Evolutionary conservation across 2,888 invertebrate genomes (phyloP).

Genomic region (Drosophila mulleri): DNA sequence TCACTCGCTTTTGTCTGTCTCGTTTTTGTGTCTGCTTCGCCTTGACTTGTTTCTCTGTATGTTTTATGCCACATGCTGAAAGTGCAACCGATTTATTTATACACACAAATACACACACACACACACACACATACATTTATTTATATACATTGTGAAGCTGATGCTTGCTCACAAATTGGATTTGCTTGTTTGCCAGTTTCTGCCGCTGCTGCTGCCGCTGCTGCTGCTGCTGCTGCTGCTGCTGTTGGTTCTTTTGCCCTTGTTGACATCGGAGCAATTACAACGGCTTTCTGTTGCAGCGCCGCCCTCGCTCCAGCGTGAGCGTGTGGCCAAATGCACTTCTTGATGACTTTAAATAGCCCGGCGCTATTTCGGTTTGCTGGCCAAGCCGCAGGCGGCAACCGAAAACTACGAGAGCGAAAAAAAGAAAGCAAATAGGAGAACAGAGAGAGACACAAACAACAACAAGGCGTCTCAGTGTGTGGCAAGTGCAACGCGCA

Average conservation of each 20-base stretch:
- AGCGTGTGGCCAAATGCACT: conserved; percentile 65
- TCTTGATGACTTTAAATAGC: conserved; percentile 54
- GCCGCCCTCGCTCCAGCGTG: conserved; percentile 19
- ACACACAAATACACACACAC: conserved; percentile 12
- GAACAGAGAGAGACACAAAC: background rate
- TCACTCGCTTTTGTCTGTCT: conserved; percentile 7
- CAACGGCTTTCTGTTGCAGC: conserved; percentile 41
- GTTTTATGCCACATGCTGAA: conserved; percentile 70
- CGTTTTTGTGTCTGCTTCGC: conserved; percentile 4
- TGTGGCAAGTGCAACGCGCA: conserved; percentile 55
- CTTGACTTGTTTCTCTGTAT: conserved; percentile 16
- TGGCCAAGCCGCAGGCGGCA: conserved; percentile 48
- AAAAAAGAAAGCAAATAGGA: too few relatives aligned
- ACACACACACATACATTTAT: conserved; percentile 21
- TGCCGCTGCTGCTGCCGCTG: too few relatives aligned
- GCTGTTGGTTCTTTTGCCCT: conserved; percentile 6
- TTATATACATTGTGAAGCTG: conserved; percentile 35
- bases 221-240: background rate
- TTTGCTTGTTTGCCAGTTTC: conserved; percentile 62
- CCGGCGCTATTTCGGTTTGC: conserved; percentile 38
- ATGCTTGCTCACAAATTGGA: conserved; percentile 53
- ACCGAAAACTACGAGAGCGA: background rate
- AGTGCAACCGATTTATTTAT: conserved; percentile 70
- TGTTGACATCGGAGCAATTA: conserved; percentile 60
- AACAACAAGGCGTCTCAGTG: conserved; percentile 13